phyloP scores from a whole-genome alignment of 1,140 invertebrate genomes.

The Eupristina koningsbergeri region DNA sequence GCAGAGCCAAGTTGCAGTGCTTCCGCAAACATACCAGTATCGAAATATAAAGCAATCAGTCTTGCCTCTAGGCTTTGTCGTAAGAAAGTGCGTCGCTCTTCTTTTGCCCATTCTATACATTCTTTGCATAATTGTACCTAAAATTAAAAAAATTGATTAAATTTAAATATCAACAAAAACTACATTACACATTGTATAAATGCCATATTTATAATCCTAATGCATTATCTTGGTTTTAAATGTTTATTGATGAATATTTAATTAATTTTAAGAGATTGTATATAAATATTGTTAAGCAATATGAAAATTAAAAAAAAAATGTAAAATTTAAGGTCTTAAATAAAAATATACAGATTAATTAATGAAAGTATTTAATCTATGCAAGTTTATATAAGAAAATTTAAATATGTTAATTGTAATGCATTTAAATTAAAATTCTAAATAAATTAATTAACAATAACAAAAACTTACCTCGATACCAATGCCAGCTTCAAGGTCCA shows the following conservation, averaged over 20 bases:
- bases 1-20: conserved; percentile 87
- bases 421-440: conserved; percentile 29
- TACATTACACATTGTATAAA: too few species aligned
- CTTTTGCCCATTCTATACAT: conserved; percentile 99
- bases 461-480: conserved; percentile 82
- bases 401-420: too few species aligned
- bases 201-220: not conserved
- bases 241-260: not conserved
- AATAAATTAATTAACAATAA: not conserved
- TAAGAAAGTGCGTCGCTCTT: conserved; percentile 96
- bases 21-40: conserved; percentile 91
- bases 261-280: too few species aligned
- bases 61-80: conserved; percentile 95
- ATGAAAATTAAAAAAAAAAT: too few species aligned
- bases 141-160: conserved; percentile 22
- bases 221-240: not conserved
- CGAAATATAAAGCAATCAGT: conserved; percentile 94
- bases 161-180: not conserved
- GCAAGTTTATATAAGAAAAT: too few species aligned
- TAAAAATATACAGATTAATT: too few species aligned
- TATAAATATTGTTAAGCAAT: too few species aligned
- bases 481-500: conserved; percentile 95
- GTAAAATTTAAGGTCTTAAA: too few species aligned
- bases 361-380: too few species aligned
- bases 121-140: conserved; percentile 91